A percentile compares a stretch with the other conserved stretches of the same genome.
These are phyloP conservation scores for Sylvilagus floridanus DNA, from an alignment of 2,797 vertebrate species.

Conservation along the genomic window DNA sequence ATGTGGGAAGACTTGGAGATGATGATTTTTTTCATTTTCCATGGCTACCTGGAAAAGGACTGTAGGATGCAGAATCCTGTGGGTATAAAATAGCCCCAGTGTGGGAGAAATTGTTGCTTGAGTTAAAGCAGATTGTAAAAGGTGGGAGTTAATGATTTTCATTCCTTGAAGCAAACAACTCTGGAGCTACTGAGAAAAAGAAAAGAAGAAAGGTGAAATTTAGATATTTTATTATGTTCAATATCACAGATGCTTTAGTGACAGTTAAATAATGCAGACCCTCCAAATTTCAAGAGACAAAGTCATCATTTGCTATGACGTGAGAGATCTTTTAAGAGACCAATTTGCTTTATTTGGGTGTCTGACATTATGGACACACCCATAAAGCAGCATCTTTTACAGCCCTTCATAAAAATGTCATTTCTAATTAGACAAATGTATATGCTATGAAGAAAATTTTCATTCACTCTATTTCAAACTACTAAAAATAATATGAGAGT, in stretches of 20 bases:
- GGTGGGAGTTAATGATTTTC: background rate
- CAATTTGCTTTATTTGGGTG: background rate
- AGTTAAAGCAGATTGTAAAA: background rate
- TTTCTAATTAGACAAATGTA: background rate
- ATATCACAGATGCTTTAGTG: background rate
- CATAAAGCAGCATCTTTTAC: background rate
- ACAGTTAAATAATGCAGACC: background rate
- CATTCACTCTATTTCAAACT: background rate
- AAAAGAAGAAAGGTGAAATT: background rate
- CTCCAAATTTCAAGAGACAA: background rate
- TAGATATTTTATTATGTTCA: background rate
- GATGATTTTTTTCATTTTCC: background rate
- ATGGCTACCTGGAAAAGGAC: background rate
- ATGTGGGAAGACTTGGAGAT: background rate
- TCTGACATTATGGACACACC: background rate
- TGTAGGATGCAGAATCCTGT: background rate
- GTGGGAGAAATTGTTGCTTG: background rate
- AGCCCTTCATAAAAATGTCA: background rate
- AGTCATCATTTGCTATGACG: accelerated
- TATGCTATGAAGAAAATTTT: background rate
- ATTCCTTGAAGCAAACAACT: background rate
- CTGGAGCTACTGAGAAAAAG: background rate
- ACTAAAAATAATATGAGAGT: background rate
- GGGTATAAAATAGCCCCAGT: background rate
- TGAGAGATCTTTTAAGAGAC: background rate